A percentile compares a stretch with the other conserved stretches of the same genome.
Evolutionary conservation across 2,797 vertebrate species (phyloP).

Genomic region (Setipinna tenuifilis): DNA sequence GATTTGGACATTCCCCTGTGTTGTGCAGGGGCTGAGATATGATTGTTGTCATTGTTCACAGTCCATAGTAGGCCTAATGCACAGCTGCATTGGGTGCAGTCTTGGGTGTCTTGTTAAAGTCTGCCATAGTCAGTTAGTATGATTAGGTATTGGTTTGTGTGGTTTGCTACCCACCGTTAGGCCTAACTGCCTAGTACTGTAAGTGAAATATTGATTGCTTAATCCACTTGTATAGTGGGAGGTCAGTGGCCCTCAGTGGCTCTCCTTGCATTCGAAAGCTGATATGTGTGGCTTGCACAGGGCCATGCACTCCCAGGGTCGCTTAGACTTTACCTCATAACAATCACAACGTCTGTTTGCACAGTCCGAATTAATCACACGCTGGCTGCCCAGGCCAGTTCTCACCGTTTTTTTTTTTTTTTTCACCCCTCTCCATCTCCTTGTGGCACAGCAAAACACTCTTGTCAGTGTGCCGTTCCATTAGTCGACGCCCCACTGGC

Average conservation of each 20-base stretch:
- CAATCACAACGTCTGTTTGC: conserved; percentile 50
- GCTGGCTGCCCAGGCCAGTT: conserved; percentile 30
- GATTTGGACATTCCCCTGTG: too few species aligned
- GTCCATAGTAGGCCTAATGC: too few species aligned
- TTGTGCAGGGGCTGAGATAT: too few species aligned
- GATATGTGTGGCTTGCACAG: conserved; percentile 18
- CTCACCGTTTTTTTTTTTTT: conserved; percentile 31
- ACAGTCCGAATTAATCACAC: conserved; percentile 49
- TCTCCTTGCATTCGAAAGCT: conserved; percentile 23
- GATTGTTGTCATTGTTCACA: too few species aligned
- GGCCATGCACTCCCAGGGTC: conserved; percentile 34
- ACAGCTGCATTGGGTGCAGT: too few species aligned
- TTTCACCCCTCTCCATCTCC: not conserved
- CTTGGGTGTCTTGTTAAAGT: too few species aligned
- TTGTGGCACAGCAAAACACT: conserved; percentile 6
- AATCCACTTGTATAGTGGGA: conserved; percentile 8
- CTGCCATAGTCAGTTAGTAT: not conserved
- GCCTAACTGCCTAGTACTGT: not conserved
- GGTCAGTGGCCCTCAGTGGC: not conserved
- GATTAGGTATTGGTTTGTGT: not conserved
- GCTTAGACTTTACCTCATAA: conserved; percentile 52
- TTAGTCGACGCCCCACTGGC: not conserved
- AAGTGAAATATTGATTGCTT: conserved; percentile 4
- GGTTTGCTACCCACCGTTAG: not conserved
- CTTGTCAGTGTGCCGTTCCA: conserved; percentile 11